Evolutionary conservation across 2,797 vertebrate genomes (phyloP).

Genomic region (Poliocrania exsul): DNA sequence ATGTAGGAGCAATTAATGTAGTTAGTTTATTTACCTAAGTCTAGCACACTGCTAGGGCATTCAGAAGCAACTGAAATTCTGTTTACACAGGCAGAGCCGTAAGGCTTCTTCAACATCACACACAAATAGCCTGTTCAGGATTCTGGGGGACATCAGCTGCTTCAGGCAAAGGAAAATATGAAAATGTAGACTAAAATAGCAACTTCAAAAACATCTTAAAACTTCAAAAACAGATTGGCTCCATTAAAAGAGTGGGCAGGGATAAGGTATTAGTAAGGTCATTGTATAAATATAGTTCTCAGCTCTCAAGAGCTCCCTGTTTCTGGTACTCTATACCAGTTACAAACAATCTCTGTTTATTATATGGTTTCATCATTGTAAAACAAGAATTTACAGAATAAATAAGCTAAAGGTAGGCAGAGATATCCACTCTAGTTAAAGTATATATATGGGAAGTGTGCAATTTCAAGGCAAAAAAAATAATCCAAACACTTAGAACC

Average conservation of each 20-base stretch:
- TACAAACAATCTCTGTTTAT: background rate
- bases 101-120: background rate
- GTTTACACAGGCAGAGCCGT: background rate
- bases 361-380: background rate
- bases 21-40: conserved; percentile 58
- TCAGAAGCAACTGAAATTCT: conserved; percentile 2
- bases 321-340: background rate
- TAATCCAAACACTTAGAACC: background rate
- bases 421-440: background rate
- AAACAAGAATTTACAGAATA: background rate
- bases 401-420: background rate
- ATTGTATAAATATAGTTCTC: background rate
- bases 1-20: conserved; percentile 42
- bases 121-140: background rate
- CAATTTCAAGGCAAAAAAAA: background rate
- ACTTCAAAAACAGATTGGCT: background rate
- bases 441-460: background rate
- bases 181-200: background rate
- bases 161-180: conserved; percentile 18
- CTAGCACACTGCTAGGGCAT: background rate
- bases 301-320: background rate
- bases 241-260: background rate
- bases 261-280: background rate
- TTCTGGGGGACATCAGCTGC: background rate
- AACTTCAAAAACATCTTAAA: background rate